phyloP scores from a whole-genome alignment of 92 coral and sea anemone species.

The Epizoanthus fatuus region DNA sequence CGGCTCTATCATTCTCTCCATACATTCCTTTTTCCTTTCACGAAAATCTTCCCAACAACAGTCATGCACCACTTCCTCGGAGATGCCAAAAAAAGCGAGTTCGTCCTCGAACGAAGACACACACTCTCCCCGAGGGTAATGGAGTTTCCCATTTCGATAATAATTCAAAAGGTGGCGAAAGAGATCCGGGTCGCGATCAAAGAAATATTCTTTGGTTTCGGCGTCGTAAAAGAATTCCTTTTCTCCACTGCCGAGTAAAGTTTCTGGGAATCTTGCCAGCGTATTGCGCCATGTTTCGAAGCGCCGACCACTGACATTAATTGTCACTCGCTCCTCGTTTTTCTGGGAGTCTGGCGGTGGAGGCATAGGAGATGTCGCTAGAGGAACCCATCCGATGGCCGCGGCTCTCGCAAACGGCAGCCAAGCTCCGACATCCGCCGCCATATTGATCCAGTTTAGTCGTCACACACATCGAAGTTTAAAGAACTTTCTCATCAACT shows the following conservation, averaged over 20 bases:
- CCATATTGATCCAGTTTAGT: constrained; percentile 75
- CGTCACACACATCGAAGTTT: constrained; percentile 39
- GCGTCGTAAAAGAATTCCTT: constrained; percentile 96
- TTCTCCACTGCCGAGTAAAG: constrained; percentile 98
- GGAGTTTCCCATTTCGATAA: constrained; percentile 98
- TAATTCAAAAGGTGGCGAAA: constrained; percentile 97
- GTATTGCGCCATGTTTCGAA: constrained; percentile 99
- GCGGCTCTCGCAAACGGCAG: constrained; percentile 99
- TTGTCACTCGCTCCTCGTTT: constrained; percentile 96
- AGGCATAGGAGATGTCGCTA: constrained; percentile 99
- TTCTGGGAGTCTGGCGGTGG: constrained; percentile 97
- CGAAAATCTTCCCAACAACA: constrained; percentile 99
- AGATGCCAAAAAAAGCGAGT: constrained; percentile 95
- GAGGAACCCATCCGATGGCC: constrained; percentile 99
- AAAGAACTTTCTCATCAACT: constrained; percentile 48
- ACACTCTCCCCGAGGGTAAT: constrained; percentile 95
- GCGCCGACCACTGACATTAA: constrained; percentile 98
- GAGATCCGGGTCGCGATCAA: constrained; percentile 96
- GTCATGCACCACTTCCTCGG: constrained; percentile 99
- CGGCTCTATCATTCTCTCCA: constrained; percentile 96
- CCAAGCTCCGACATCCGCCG: constrained; percentile 99
- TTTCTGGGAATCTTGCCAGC: constrained; percentile 98
- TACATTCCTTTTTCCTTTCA: constrained; percentile 96
- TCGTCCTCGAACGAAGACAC: constrained; percentile 96
- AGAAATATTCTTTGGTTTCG: constrained; percentile 97